Conservation (phyloP, 2,113 vertebrate species). For the Albula goreensis region DNA sequence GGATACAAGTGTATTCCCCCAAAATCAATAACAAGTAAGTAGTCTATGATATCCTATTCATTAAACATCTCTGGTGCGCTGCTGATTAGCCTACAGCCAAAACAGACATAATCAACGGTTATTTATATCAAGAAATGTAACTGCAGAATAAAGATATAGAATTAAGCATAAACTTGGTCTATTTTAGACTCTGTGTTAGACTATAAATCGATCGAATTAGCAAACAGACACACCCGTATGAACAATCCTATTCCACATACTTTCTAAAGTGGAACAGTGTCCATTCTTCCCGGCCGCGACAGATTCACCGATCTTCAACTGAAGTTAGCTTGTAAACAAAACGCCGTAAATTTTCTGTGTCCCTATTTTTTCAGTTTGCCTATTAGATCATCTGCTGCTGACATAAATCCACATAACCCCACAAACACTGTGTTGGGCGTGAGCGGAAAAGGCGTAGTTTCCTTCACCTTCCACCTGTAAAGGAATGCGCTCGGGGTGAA, state of each 20-base stretch:
- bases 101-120: no score
- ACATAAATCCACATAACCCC: background rate
- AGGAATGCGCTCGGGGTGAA: background rate
- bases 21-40: background rate
- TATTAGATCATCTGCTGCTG: background rate
- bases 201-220: background rate
- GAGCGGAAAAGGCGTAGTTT: background rate
- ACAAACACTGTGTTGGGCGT: background rate
- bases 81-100: no score
- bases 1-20: no score
- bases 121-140: background rate
- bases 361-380: background rate
- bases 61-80: no score
- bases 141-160: background rate
- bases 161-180: background rate
- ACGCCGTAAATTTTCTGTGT: background rate
- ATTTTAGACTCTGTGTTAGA: background rate
- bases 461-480: background rate
- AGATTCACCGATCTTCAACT: background rate
- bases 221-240: background rate
- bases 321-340: background rate
- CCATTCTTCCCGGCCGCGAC: background rate
- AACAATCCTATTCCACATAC: background rate
- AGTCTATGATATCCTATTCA: no score
- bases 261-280: background rate